Evolutionary conservation across 2,888 invertebrate genomes (phyloP), one percentile per base, ranked within the genome.

Genomic region (Drosophila algonquin): DNA sequence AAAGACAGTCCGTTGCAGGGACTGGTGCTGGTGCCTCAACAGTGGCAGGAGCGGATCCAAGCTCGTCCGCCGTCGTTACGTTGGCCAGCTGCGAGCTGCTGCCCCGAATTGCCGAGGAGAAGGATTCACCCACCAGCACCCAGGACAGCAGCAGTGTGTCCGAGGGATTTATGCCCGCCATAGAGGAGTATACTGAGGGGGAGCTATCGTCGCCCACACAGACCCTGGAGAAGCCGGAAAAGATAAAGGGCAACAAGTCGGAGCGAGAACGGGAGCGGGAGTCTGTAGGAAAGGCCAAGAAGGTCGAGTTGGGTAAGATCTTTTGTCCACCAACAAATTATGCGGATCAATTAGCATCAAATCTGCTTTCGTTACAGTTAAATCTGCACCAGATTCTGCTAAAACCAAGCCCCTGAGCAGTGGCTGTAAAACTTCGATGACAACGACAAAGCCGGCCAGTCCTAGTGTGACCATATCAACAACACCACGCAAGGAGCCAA

Each of bases 31-130:
- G 62, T 30, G 54, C 75, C 6, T 47, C 77, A 21, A 30, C 54
- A 48, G 5, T 65, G 14, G 30, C 63, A 5, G 72, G 73, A 30
- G 14, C 75, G 32, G 58, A 72, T 6, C 58, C 59, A 16, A 58
- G 57, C 24, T 54, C 64, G 24, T 40, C 58, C 61, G 56, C 65
- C 57, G 74, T 63, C 51, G 63, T 56, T 7, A 73, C 73, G 24
- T 48, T 75, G 35, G 63, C 69, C 63, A 82, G 56, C 53, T 84
- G 85, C 59, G 94, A 94, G 86, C 93, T 95, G 61, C 92, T 97
- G 87, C 97, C 97, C 0, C 93, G 97, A 76, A 97, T 97, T 68
- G 97, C 97, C 0, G 97, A 97, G 92, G 97, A 97, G 91, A 97
- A 97, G 62, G 91, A 92, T 74, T 92, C 92, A 10, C 92, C 92